These are phyloP conservation scores for Tiliqua scincoides DNA, from an alignment of 2,113 vertebrate genomes.

Conservation along the genomic window DNA sequence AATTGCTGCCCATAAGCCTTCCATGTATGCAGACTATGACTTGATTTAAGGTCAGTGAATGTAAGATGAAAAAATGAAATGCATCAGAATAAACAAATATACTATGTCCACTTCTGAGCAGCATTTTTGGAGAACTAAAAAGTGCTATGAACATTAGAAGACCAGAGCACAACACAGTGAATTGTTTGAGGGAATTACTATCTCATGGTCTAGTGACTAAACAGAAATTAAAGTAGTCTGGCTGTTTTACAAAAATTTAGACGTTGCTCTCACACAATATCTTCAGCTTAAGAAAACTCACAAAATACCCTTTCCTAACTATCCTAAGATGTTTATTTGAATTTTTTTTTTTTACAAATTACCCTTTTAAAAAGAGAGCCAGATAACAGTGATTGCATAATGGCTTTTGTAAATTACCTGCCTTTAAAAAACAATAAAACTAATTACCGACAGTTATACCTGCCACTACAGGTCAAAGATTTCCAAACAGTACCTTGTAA, in stretches of 20 bases:
- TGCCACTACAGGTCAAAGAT: background rate
- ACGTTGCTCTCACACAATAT: constrained; percentile 41
- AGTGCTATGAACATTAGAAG: background rate
- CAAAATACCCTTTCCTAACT: background rate
- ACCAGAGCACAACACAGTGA: constrained; percentile 11
- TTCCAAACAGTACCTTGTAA: background rate
- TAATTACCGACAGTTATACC: background rate
- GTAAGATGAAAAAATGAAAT: background rate
- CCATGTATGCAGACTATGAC: background rate
- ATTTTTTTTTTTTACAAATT: background rate
- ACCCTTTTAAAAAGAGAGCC: background rate
- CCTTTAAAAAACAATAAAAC: background rate
- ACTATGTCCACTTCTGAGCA: constrained; percentile 18
- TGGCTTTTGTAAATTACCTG: background rate
- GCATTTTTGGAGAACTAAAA: background rate
- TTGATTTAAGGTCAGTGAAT: background rate
- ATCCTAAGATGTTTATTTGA: background rate
- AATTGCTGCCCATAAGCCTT: no score
- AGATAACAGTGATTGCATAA: background rate
- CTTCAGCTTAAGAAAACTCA: background rate
- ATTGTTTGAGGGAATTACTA: background rate
- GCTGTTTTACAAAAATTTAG: constrained; percentile 42
- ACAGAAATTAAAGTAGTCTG: constrained; percentile 36
- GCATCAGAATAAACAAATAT: background rate
- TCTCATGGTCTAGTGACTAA: background rate